A percentile compares a stretch with the other conserved stretches of the same genome.
Evolutionary conservation across 1,140 invertebrate species (phyloP).

Genomic region (Cardiocondyla obscurior): DNA sequence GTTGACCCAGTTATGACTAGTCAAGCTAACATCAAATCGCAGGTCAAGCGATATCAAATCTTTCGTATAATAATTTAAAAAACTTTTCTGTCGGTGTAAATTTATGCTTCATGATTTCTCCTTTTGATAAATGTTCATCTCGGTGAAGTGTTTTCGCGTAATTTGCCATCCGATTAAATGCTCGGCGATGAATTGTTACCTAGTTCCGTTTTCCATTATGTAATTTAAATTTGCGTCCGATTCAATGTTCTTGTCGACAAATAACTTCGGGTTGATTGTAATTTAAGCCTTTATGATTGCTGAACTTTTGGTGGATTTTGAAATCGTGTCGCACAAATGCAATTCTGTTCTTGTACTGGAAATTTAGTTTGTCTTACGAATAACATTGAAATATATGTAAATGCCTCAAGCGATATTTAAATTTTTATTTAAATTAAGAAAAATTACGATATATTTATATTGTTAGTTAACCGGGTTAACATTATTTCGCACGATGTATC

Average conservation of each 20-base stretch:
- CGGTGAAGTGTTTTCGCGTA: neutral
- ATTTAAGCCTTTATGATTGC: neutral
- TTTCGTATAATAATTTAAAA: neutral
- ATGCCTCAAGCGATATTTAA: no score
- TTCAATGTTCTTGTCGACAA: neutral
- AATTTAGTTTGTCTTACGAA: neutral
- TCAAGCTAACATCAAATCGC: neutral
- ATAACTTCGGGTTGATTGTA: neutral
- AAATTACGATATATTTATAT: no score
- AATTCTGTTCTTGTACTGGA: neutral
- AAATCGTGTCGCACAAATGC: neutral
- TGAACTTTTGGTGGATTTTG: neutral
- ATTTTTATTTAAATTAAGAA: no score
- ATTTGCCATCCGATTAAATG: slow-evolving; percentile 14
- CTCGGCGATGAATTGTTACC: neutral
- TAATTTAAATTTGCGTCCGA: neutral
- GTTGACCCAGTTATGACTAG: neutral
- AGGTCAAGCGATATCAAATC: slow-evolving; percentile 7
- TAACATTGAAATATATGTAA: neutral
- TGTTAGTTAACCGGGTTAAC: no score
- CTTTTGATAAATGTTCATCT: slow-evolving; percentile 21
- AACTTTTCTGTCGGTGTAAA: neutral
- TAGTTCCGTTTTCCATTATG: neutral
- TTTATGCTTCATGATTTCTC: neutral
- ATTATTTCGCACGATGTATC: neutral